phyloP scores from a whole-genome alignment of 1,140 invertebrate species.

The Drosophila saltans region DNA sequence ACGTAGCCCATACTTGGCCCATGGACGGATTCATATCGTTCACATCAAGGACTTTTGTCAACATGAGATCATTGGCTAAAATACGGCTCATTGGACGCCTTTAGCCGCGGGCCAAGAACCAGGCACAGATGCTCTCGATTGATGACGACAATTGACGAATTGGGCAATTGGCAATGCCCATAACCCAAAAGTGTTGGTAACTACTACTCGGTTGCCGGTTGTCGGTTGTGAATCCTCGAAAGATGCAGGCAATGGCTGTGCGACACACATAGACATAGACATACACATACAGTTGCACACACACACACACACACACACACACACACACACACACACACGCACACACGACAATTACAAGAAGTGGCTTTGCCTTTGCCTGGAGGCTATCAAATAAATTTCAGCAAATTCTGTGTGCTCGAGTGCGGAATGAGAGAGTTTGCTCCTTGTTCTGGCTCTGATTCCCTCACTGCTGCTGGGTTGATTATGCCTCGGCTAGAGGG shows the following conservation, averaged over 20 bases:
- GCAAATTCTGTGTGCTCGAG: conserved; percentile 58
- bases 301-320: conserved; percentile 48
- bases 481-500: conserved; percentile 55
- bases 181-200: conserved; percentile 60
- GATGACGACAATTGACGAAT: conserved; percentile 58
- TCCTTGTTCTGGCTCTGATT: background rate
- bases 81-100: conserved; percentile 74
- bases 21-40: conserved; percentile 47
- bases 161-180: conserved; percentile 56
- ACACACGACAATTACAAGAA: conserved; percentile 67
- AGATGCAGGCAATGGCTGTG: conserved; percentile 32
- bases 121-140: conserved; percentile 72
- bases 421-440: conserved; percentile 29
- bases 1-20: conserved; percentile 28
- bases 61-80: conserved; percentile 48
- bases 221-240: conserved; percentile 44
- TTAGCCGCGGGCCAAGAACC: conserved; percentile 77
- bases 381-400: conserved; percentile 61
- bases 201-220: conserved; percentile 22
- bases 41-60: conserved; percentile 70
- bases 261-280: background rate
- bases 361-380: conserved; percentile 57
- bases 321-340: conserved; percentile 29
- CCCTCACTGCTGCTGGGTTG: conserved; percentile 25
- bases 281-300: too few species aligned